A percentile compares a stretch with the other conserved stretches of the same genome.
phyloP scores from a whole-genome alignment of 1,140 invertebrate species.

The Aphidius ervi region DNA sequence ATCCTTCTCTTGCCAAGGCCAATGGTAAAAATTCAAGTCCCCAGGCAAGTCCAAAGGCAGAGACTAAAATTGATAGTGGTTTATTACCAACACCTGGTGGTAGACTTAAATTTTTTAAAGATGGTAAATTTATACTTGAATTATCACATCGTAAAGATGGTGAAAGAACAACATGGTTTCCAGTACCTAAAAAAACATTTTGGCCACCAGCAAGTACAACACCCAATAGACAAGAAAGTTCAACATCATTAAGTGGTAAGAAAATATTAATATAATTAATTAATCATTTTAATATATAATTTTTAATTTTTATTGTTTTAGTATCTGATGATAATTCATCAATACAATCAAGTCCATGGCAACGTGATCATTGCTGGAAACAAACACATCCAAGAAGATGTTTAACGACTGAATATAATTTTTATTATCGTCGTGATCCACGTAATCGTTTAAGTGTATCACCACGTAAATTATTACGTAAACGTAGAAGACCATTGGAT shows the following conservation, averaged over 20 bases:
- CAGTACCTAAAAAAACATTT: conserved; percentile 80
- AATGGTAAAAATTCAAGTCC: conserved; percentile 50
- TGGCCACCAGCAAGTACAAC: conserved; percentile 71
- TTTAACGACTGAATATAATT: conserved; percentile 67
- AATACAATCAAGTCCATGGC: conserved; percentile 82
- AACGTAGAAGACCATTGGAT: conserved; percentile 60
- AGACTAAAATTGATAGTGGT: conserved; percentile 36
- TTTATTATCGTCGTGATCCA: conserved; percentile 65
- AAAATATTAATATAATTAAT: conserved; percentile 13
- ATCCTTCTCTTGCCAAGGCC: conserved; percentile 46
- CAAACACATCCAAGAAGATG: conserved; percentile 69
- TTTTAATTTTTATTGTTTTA: conserved; percentile 38
- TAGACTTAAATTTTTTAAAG: conserved; percentile 60
- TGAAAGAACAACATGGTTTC: conserved; percentile 78
- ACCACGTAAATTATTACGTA: conserved; percentile 52
- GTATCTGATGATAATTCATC: conserved; percentile 86
- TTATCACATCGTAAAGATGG: conserved; percentile 76
- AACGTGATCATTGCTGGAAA: conserved; percentile 83
- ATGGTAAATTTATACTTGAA: conserved; percentile 86
- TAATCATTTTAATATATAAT: conserved; percentile 9
- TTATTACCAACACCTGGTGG: conserved; percentile 51
- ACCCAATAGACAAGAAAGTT: conserved; percentile 59
- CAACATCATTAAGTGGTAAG: conserved; percentile 61
- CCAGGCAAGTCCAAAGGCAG: conserved; percentile 38
- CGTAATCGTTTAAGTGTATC: conserved; percentile 46